Base-by-base conservation (phyloP, 2,888 invertebrate genomes). In the Leptopilina drosophilae region DNA sequence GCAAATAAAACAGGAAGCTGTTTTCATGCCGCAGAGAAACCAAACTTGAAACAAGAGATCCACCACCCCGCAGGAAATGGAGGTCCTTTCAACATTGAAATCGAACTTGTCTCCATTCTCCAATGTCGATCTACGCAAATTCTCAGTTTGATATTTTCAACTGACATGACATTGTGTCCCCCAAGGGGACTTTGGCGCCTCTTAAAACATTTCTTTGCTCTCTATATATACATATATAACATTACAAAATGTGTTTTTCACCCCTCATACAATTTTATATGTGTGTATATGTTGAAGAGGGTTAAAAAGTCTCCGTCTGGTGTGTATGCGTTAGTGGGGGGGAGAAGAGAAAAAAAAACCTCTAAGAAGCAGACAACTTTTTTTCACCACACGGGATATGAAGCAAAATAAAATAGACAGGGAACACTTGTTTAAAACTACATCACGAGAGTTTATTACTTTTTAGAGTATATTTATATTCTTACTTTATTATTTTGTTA, bases 1-100 rank as follows among this genome's bases (percentile, higher is more conserved):
- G 69, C 69, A 73, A 73, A 73, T 73, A 42, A 33, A 33, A 73
- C 69, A 56, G 69, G 69, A 73, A 73, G 69, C 5, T 33, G 9
- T 53, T 42, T 42, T 33, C 53, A 26, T 4, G 26, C 8, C 53
- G 69, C 4, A 14, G 12, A 14, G n/a, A 26, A 12, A 20, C 14
- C 12, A 20, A 53, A 67, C 67, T 67, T n/a, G 67, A 33, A 53
- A 49, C 69, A 69, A 49, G 53, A 26, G 26, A 49, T 12, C 12
- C 49, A 8, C 49, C 49, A 9, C 12, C 49, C 20, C 20, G 1
- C 64, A 64, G 64, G 64, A 64, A 64, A 14, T 64, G 40, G 64
- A 64, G 64, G 53, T 12, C 53, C 53, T 69, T 69, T 69, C 53
- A 53, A 12, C 69, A 53, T 26, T 69, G 20, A 14, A 53, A 69